Conservation (phyloP, 2,113 vertebrate species). For the Lethenteron reissneri region DNA sequence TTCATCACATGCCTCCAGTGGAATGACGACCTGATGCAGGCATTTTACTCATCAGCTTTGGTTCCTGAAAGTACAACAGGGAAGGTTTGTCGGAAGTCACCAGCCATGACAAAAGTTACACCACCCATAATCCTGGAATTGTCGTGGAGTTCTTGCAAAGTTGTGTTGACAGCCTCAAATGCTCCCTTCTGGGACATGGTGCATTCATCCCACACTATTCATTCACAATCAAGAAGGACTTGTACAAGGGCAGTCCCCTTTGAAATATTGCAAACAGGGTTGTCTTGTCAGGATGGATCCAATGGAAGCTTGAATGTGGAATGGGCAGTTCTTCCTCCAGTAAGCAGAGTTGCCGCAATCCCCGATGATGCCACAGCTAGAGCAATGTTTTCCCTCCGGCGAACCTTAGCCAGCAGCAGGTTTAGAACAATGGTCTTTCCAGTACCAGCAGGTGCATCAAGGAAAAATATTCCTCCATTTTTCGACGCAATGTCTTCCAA, state of each 20-base stretch:
- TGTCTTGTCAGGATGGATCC: not conserved
- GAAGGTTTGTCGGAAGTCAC: not conserved
- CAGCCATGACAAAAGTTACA: not conserved
- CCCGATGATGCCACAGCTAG: not conserved
- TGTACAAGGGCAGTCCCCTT: not conserved
- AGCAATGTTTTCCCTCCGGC: not conserved
- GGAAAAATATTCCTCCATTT: not conserved
- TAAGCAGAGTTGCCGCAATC: not conserved
- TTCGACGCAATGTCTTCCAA: not conserved
- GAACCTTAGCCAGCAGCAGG: not conserved
- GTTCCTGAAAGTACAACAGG: too few relatives aligned
- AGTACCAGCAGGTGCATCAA: not conserved
- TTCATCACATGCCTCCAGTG: too few relatives aligned
- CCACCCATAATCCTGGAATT: not conserved
- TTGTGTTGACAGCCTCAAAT: not conserved
- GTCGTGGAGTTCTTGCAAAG: not conserved
- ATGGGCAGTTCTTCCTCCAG: conserved; percentile 1
- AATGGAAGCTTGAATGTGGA: not conserved
- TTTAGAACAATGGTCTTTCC: not conserved
- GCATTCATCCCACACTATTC: conserved; percentile 1
- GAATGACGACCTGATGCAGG: too few relatives aligned
- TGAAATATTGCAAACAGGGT: not conserved
- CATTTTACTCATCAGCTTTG: too few relatives aligned
- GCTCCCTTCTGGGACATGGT: conserved; percentile 2
- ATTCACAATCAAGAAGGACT: not conserved